phyloP scores from a whole-genome alignment of 2,888 invertebrate species.

The Netelia fuscicornis region DNA sequence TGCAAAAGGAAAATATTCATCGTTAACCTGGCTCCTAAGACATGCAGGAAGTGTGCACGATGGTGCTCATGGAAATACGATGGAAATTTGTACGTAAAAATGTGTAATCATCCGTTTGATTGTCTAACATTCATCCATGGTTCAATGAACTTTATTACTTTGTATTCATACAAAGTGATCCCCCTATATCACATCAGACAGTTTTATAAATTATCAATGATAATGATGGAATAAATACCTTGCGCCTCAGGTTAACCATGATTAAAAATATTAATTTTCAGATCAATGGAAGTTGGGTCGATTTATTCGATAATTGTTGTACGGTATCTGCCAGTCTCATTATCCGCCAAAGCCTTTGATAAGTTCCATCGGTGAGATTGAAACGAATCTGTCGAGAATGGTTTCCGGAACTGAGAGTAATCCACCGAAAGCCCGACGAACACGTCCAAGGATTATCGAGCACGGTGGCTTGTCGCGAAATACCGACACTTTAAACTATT shows the following conservation, averaged over 20 bases:
- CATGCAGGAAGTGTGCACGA: too few relatives aligned
- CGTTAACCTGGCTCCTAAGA: too few relatives aligned
- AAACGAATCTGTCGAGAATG: background rate
- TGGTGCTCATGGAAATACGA: too few relatives aligned
- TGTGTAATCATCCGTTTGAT: too few relatives aligned
- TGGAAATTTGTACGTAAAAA: too few relatives aligned
- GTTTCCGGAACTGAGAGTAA: background rate
- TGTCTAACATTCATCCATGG: too few relatives aligned
- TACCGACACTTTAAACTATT: background rate
- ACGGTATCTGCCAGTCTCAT: constrained; percentile 62
- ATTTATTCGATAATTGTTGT: constrained; percentile 32
- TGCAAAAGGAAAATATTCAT: too few relatives aligned
- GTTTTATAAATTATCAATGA: background rate
- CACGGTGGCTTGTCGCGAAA: constrained; percentile 23
- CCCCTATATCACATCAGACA: background rate
- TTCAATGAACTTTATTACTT: too few relatives aligned
- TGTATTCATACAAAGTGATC: too few relatives aligned
- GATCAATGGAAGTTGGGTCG: constrained; percentile 50
- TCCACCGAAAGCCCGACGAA: constrained; percentile 14
- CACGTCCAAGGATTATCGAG: background rate
- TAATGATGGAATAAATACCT: constrained; percentile 72
- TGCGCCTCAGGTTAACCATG: constrained; percentile 79
- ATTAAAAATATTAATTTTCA: constrained; percentile 48
- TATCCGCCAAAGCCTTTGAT: constrained; percentile 37
- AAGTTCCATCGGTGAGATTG: background rate